phyloP scores from a whole-genome alignment of 2,888 invertebrate genomes.

The Gonocerus acuteangulatus region DNA sequence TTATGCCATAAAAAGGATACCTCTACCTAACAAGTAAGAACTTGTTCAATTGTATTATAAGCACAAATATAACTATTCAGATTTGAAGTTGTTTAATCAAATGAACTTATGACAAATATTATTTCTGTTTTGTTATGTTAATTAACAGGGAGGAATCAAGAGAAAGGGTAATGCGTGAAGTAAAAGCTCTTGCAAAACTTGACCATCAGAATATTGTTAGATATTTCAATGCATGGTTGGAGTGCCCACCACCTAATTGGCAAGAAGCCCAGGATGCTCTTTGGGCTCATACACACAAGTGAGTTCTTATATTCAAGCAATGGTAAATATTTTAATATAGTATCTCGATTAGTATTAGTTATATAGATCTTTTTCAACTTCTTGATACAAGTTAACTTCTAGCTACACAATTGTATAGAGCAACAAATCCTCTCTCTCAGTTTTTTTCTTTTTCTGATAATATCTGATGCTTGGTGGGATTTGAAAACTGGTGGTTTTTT shows the following conservation, averaged over 20 bases:
- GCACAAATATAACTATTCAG: not conserved
- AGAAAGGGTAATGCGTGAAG: slow-evolving; percentile 87
- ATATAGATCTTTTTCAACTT: not conserved
- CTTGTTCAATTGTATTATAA: slow-evolving; percentile 1
- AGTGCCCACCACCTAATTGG: slow-evolving; percentile 83
- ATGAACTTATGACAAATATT: too few species aligned
- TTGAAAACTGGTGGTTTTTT: too few species aligned
- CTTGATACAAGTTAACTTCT: not conserved
- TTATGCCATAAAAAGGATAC: slow-evolving; percentile 92
- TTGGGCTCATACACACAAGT: slow-evolving; percentile 44
- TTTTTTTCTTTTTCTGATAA: too few species aligned
- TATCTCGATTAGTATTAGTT: too few species aligned
- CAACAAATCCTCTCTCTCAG: too few species aligned
- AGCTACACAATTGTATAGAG: too few species aligned
- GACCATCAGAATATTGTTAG: slow-evolving; percentile 94
- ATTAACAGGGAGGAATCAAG: slow-evolving; percentile 62
- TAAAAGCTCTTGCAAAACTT: slow-evolving; percentile 85
- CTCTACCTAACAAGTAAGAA: slow-evolving; percentile 64
- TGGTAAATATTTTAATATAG: too few species aligned
- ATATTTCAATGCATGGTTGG: slow-evolving; percentile 93
- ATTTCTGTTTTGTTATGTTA: too few species aligned
- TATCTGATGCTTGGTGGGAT: too few species aligned
- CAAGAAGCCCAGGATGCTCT: slow-evolving; percentile 68
- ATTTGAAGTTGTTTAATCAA: not conserved
- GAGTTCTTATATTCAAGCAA: slow-evolving; percentile 20